Conservation (phyloP, 2,113 vertebrate species). For the Pteropus alecto region DNA sequence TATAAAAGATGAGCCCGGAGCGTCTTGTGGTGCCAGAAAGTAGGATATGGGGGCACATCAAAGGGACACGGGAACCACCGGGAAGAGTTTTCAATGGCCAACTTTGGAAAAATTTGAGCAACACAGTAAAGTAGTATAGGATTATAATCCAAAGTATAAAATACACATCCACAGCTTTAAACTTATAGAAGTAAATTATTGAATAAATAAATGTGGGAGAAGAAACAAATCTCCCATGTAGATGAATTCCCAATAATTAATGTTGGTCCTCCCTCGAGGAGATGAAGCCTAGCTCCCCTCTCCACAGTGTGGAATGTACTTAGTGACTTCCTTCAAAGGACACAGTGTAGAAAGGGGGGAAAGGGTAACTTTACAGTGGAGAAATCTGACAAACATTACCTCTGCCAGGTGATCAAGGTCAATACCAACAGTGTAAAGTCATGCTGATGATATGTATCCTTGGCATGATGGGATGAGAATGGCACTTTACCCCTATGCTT, state of each 20-base stretch:
- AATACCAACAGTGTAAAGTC: neutral
- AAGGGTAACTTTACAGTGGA: neutral
- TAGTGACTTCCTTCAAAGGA: neutral
- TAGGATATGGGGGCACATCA: neutral
- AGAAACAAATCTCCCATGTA: neutral
- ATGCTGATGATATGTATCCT: neutral
- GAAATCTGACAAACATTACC: neutral
- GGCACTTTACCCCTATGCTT: neutral
- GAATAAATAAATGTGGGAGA: neutral
- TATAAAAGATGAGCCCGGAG: neutral
- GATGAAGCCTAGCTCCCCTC: neutral
- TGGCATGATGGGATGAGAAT: neutral
- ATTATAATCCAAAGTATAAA: neutral
- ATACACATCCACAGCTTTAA: neutral
- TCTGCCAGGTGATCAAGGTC: neutral
- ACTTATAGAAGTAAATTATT: neutral
- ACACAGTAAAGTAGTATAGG: neutral
- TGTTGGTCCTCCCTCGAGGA: neutral
- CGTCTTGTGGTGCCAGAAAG: neutral
- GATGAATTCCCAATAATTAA: neutral
- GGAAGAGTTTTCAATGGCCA: neutral
- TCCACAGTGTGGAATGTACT: neutral
- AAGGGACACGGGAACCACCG: neutral
- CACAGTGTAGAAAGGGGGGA: neutral
- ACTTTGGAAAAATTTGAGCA: neutral